Conservation (phyloP, 2,113 vertebrate species). For the Paramormyrops kingsleyae region DNA sequence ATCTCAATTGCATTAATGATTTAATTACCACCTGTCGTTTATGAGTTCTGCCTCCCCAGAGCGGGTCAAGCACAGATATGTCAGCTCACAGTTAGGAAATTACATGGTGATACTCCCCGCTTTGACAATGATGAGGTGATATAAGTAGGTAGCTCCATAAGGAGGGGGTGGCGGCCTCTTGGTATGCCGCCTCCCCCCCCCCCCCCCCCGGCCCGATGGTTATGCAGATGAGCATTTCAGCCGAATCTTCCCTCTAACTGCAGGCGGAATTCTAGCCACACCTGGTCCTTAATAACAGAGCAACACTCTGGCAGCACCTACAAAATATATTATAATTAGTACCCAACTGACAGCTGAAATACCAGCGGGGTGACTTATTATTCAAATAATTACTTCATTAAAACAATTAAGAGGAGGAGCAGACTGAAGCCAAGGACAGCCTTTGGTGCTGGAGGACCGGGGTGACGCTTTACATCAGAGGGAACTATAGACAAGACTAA, state of each 20-base stretch:
- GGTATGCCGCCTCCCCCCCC: neutral
- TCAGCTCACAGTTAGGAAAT: neutral
- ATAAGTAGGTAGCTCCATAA: neutral
- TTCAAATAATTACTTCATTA: constrained; percentile 7
- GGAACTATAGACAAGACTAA: neutral
- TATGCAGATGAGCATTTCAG: neutral
- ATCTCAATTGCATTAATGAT: constrained; percentile 9
- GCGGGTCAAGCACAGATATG: neutral
- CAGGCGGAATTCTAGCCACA: neutral
- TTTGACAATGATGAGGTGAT: neutral
- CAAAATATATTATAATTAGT: constrained; percentile 3
- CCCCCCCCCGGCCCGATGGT: neutral
- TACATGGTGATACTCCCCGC: neutral
- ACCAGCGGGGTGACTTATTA: constrained; percentile 1
- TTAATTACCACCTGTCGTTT: constrained; percentile 1
- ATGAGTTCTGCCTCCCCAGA: neutral
- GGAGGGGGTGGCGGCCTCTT: neutral
- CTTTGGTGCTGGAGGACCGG: neutral
- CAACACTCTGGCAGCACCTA: neutral
- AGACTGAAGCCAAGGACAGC: neutral
- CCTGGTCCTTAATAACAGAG: neutral
- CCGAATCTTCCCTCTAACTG: neutral
- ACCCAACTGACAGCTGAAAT: constrained; percentile 2
- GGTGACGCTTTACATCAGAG: neutral
- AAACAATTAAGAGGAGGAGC: neutral